Base-by-base conservation (phyloP, 1,140 invertebrate genomes). In the Brachionus angularis region DNA sequence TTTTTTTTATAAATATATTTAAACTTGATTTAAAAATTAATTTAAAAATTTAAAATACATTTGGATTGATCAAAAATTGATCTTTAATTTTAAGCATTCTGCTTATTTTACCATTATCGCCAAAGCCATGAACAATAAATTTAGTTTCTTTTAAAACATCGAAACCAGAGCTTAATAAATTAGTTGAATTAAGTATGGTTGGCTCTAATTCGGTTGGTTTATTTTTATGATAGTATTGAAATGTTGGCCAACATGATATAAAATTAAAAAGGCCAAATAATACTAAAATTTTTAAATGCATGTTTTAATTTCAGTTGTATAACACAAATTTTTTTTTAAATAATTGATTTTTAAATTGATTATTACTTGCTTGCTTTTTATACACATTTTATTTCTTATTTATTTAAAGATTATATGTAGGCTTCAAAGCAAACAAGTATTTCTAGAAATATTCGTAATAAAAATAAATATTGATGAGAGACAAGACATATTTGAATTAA, bases 51-150 rank as follows among this genome's bases (percentile, higher is more conserved):
- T 21, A 21, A n/a, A 47, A 25, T 67, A 50, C 53, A 58, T 61
- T 23, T 58, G 74, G 75, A 29, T 31, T 36, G 47, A 64, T 70
- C 0, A 78, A 25, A 34, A 77, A 71, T 34, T 74, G 75, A 47
- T 77, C 75, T 70, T 76, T 77, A 74, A 77, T 76, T n/a, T 70
- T 16, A 31, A 75, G 47, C 8, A 77, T 39, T 75, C 76, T 27
- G n/a, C 39, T 67, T n/a, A 46, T n/a, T 18, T 27, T 27, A 0
- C 62, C 47, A 50, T 50, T 67, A 67, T 67, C 62, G 10, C 62
- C 47, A 50, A 67, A 67, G 1, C 62, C 62, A 36, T 67, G 62
- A 5, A 67, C 31, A 31, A 67, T 34, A 47, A 67, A 46, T 29
- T 67, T 67, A 10, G 62, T 67, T 46, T 67, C 31, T 50, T 47